Evolutionary conservation across 1,140 invertebrate species (phyloP).

Genomic region (Euwallacea similis): DNA sequence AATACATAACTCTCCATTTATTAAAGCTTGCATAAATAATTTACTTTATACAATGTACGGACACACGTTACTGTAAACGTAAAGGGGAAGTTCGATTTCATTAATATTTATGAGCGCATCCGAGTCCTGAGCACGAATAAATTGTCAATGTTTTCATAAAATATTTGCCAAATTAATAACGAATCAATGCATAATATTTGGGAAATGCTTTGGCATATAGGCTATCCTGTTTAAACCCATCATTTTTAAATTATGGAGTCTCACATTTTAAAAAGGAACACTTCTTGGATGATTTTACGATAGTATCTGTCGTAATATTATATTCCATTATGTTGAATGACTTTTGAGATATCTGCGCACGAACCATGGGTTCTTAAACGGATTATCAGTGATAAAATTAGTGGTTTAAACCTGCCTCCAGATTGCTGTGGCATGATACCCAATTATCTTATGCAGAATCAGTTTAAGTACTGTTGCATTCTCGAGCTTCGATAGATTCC

Average conservation of each 20-base stretch:
- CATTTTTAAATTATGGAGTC: background rate
- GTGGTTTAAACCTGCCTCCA: no score
- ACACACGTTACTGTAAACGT: slow-evolving; percentile 45
- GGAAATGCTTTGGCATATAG: slow-evolving; percentile 26
- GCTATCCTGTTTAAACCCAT: no score
- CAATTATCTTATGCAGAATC: slow-evolving; percentile 1
- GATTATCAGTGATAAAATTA: no score
- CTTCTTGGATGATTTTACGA: background rate
- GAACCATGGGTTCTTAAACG: no score
- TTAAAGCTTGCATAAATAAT: slow-evolving; percentile 38
- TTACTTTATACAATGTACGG: slow-evolving; percentile 43
- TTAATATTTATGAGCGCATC: slow-evolving; percentile 51
- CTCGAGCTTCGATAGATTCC: no score
- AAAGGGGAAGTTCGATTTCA: slow-evolving; percentile 47
- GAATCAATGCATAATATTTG: slow-evolving; percentile 50
- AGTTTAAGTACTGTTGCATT: background rate
- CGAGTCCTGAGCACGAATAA: slow-evolving; percentile 49
- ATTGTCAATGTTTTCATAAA: slow-evolving; percentile 52
- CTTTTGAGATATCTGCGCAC: no score
- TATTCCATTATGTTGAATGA: background rate
- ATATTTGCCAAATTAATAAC: slow-evolving; percentile 52
- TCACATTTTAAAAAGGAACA: background rate
- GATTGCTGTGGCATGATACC: no score
- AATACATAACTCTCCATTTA: slow-evolving; percentile 11
- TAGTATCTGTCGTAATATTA: background rate